Base-by-base conservation (phyloP, 2,797 vertebrate species). In the Pseudotriccus pelzelni region DNA sequence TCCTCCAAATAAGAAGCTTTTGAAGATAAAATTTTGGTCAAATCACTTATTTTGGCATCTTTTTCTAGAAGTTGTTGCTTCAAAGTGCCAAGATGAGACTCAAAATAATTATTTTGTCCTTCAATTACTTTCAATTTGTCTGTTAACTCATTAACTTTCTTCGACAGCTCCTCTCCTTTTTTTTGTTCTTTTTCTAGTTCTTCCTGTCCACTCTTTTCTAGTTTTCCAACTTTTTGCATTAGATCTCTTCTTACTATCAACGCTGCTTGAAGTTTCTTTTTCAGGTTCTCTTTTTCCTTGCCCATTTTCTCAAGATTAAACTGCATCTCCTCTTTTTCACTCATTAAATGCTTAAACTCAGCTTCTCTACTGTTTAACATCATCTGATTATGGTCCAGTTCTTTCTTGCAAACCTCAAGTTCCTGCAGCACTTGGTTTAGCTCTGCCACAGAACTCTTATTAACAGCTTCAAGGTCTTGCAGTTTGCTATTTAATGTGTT, bases 221-320 rank as follows among this genome's bases (percentile, higher is more conserved):
- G 95, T 20, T 97, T 97, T 47, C 98, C 98, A 11, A 99, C 95
- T 89, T 98, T 99, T 46, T 98, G 98, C 90, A 98, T 85, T 56
- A 99, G 96, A 28, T 99, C 98, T 91, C 98, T 98, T 49, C 99
- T 98, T 28, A 99, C 67, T 37, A 99, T 66, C 43, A 99, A 95
- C 1, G 98, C 98, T 12, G 98, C 99, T 75, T 99, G 98, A 62
- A 99, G 98, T 83, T 99, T 99, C 96, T 98, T 99, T 96, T 98
- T 99, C 34, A 98, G 49, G 3, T 95, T 97, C 10, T 99, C 99
- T 95, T 98, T 99, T 77, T 99, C 99, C 96, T 98, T 98, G 4
- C 91, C 92, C 24, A 97, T 62, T 76, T 97, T 98, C 37, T 96
- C 90, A 10, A 98, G 73, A 43, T 98, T 97, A 8, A 68, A 32